phyloP scores from a whole-genome alignment of 2,888 invertebrate genomes.

The Hesperia comma region DNA sequence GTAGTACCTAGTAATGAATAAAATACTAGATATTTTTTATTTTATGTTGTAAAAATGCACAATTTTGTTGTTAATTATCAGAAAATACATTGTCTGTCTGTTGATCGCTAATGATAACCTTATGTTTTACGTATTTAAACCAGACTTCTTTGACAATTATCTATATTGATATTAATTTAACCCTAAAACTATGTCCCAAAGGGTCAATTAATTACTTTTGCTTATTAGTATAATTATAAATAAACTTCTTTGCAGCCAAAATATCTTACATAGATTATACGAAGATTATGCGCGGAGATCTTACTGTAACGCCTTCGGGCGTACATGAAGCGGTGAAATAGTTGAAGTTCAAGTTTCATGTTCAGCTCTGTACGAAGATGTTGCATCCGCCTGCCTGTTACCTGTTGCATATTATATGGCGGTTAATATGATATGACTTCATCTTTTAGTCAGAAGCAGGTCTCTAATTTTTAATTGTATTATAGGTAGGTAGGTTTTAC shows the following conservation, averaged over 20 bases:
- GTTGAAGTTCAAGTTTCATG: conserved; percentile 62
- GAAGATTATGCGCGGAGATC: conserved; percentile 7
- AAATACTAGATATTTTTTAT: too few relatives aligned
- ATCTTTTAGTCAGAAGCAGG: background rate
- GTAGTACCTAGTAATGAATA: too few relatives aligned
- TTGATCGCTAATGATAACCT: too few relatives aligned
- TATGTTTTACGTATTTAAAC: too few relatives aligned
- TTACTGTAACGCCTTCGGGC: conserved; percentile 46
- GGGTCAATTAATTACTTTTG: background rate
- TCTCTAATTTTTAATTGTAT: too few relatives aligned
- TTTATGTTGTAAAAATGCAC: too few relatives aligned
- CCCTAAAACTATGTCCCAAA: too few relatives aligned
- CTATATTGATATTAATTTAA: too few relatives aligned
- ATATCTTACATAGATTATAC: background rate
- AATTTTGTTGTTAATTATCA: too few relatives aligned
- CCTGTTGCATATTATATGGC: conserved; percentile 17
- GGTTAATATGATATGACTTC: background rate
- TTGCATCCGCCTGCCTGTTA: conserved; percentile 21
- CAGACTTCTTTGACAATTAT: too few relatives aligned
- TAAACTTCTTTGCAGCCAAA: background rate
- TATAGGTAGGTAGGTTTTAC: background rate
- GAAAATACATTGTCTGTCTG: too few relatives aligned
- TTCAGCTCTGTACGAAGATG: conserved; percentile 15
- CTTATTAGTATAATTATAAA: background rate
- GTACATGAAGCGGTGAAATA: conserved; percentile 55